These are phyloP conservation scores for Pterocles burchelli DNA, from an alignment of 2,113 vertebrate genomes.

Conservation along the genomic window DNA sequence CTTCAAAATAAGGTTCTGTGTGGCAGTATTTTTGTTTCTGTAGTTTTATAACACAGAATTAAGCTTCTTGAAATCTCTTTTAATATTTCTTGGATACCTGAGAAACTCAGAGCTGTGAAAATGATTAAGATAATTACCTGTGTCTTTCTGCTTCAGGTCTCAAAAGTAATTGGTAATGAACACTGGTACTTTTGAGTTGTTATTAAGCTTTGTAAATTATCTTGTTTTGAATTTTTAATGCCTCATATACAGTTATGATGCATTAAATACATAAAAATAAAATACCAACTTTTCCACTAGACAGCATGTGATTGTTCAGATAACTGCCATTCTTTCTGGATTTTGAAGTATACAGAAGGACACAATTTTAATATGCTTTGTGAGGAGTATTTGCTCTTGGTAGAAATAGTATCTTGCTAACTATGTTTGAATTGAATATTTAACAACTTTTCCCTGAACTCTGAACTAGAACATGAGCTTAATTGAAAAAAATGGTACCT, in stretches of 20 bases:
- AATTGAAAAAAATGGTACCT: background rate
- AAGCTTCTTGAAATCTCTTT: background rate
- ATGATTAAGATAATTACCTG: background rate
- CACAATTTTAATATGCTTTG: background rate
- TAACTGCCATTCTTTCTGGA: background rate
- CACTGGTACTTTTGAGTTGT: background rate
- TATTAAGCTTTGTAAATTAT: background rate
- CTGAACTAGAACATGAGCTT: background rate
- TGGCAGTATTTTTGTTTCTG: background rate
- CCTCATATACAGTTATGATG: background rate
- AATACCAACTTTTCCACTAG: background rate
- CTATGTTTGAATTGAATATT: background rate
- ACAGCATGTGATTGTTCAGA: background rate
- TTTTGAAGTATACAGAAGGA: background rate
- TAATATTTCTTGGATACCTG: background rate
- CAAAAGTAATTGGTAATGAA: background rate
- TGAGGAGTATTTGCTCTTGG: background rate
- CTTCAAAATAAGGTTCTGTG: background rate
- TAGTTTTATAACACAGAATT: background rate
- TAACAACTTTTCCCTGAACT: background rate
- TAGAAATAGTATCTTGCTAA: background rate
- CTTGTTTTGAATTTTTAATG: background rate
- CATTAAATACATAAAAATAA: background rate
- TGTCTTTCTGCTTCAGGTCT: background rate
- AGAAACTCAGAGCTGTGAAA: background rate